Evolutionary conservation across 2,888 invertebrate genomes (phyloP), one percentile per base, ranked within the genome.

Genomic region (Tiliacea aurago): DNA sequence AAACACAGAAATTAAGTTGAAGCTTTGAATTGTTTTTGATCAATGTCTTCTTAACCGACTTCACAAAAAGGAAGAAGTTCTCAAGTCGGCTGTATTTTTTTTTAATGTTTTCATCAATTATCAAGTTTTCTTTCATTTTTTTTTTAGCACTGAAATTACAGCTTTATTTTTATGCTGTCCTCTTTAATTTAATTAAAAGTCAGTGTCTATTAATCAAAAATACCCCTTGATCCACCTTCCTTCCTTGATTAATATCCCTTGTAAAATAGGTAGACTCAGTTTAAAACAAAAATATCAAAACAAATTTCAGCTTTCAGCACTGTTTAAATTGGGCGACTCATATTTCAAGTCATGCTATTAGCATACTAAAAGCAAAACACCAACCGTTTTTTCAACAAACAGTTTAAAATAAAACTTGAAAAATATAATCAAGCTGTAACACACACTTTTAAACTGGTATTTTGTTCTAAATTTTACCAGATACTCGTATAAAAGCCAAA

Each of bases 331-430:
- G 20, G 41, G 28, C 53, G 53, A 59, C 33, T 61, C 53, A 69
- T 68, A 68, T 78, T 59, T 68, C 53, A 51, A 47, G 37, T 41
- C 18, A 33, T 15, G n/a, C 20, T 23, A 61, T 78, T 75, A 67
- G 59, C 74, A 59, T 77, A 77, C 18, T 53, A n/a, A 45, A 23
- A 75, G 15, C 70, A 78, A 23, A 53, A 61, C 47, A 53, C 18
- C 15, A 23, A 45, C 37, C 13, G 37, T 28, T 41, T 61, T 78
- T 47, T 9, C 28, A 67, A 47, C 49, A 43, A 74, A 65, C 23
- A 28, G 41, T 45, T 58, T 53, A 68, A 49, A 77, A 59, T 33
- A 68, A 23, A 47, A 33, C 33, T 69, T 13, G 20, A 9, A 15
- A 53, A 47, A 23, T 62, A 2, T 37, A 51, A 66, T 53, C 7